Conservation (phyloP, 2,888 invertebrate genomes). For the Sarcophaga carnaria region DNA sequence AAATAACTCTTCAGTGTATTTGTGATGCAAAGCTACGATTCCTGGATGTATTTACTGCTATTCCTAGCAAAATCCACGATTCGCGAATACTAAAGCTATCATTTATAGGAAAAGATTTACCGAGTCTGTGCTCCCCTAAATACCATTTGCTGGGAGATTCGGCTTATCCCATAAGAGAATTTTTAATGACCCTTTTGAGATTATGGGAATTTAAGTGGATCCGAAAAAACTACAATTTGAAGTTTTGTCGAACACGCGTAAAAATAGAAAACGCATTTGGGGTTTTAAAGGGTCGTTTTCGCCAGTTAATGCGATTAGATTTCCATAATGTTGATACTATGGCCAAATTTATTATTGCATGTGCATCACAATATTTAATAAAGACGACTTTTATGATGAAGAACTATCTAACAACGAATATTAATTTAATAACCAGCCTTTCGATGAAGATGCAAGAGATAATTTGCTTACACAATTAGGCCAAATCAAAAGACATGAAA, state of each 20-base stretch:
- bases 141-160: slow-evolving; percentile 54
- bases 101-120: slow-evolving; percentile 19
- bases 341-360: slow-evolving; percentile 71
- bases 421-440: too few species aligned
- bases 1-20: too few species aligned
- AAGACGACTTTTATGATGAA: slow-evolving; percentile 55
- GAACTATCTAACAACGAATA: slow-evolving; percentile 16
- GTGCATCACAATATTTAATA: slow-evolving; percentile 73
- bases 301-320: too few species aligned
- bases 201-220: slow-evolving; percentile 72
- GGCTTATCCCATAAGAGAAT: slow-evolving; percentile 18
- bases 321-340: too few species aligned
- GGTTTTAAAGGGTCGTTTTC: too few species aligned
- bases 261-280: not conserved
- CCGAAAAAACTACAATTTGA: slow-evolving; percentile 73
- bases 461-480: too few species aligned
- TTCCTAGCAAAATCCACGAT: slow-evolving; percentile 67
- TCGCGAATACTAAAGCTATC: slow-evolving; percentile 69
- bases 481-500: too few species aligned
- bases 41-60: slow-evolving; percentile 74
- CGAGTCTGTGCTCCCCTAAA: slow-evolving; percentile 61
- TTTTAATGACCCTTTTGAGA: slow-evolving; percentile 60
- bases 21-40: slow-evolving; percentile 70
- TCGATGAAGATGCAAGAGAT: too few species aligned
- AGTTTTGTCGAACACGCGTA: slow-evolving; percentile 60